Conservation (phyloP, 2,888 invertebrate species). For the Noctua comes region DNA sequence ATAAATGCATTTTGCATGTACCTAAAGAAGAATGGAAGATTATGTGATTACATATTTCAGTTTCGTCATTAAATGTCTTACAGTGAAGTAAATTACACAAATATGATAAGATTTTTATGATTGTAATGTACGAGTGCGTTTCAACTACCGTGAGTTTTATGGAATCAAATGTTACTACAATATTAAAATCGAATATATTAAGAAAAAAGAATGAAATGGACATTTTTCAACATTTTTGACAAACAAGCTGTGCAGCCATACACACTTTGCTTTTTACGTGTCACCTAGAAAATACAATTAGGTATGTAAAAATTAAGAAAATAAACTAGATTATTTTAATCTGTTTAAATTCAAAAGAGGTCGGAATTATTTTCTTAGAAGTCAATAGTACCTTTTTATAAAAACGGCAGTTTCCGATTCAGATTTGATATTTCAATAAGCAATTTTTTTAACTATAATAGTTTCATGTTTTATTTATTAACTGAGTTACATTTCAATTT, state of each 20-base stretch:
- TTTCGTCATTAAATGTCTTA: constrained; percentile 40
- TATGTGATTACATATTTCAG: constrained; percentile 79
- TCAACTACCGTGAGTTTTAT: neutral
- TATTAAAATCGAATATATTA: neutral
- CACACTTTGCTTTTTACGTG: constrained; percentile 67
- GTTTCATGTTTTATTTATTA: neutral
- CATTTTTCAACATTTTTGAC: constrained; percentile 64
- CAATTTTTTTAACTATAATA: neutral
- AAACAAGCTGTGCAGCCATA: constrained; percentile 80
- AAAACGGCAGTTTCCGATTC: neutral
- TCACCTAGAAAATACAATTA: neutral
- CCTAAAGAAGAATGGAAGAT: constrained; percentile 83
- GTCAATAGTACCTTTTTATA: neutral
- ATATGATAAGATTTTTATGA: neutral
- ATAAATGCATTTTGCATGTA: constrained; percentile 5
- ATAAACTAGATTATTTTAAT: neutral
- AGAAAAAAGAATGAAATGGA: constrained; percentile 65
- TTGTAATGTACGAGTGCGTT: neutral
- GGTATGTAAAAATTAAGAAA: neutral
- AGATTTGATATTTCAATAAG: neutral
- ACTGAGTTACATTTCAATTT: neutral
- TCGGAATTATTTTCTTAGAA: neutral
- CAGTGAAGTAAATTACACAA: neutral
- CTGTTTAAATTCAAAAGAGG: neutral
- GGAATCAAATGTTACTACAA: neutral